A percentile compares a stretch with the other conserved stretches of the same genome.
phyloP scores from a whole-genome alignment of 2,888 invertebrate species.

The Amphipoea lucens region DNA sequence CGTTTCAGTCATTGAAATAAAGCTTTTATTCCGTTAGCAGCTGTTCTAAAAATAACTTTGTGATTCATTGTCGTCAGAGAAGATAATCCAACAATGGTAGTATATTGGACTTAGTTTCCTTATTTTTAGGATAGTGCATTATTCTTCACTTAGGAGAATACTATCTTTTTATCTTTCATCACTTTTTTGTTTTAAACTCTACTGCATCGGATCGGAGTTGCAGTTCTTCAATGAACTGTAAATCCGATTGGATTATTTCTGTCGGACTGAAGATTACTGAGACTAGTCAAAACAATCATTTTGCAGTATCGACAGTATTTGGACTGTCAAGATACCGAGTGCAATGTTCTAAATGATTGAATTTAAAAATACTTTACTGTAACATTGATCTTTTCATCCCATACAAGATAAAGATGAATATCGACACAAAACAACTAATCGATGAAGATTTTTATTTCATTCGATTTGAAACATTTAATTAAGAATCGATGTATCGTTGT shows the following conservation, averaged over 20 bases:
- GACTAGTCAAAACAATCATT: neutral
- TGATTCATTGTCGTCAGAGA: slow-evolving; percentile 42
- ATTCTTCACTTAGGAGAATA: neutral
- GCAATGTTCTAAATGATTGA: neutral
- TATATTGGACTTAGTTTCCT: neutral
- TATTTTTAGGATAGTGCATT: neutral
- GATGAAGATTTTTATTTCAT: neutral
- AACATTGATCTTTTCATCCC: neutral
- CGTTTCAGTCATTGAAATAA: slow-evolving; percentile 22
- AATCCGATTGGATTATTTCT: neutral
- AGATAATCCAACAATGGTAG: slow-evolving; percentile 16
- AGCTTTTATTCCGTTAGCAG: slow-evolving; percentile 40
- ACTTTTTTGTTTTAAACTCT: neutral
- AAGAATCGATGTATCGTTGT: neutral
- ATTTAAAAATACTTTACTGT: neutral
- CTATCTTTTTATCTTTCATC: neutral
- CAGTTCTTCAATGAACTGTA: neutral
- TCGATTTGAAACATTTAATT: neutral
- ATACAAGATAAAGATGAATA: neutral
- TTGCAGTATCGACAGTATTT: neutral
- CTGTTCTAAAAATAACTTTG: slow-evolving; percentile 38
- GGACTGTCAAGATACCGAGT: neutral
- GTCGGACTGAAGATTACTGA: neutral
- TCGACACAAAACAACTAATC: neutral
- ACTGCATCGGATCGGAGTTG: neutral